Evolutionary conservation across 2,797 vertebrate species (phyloP).

Genomic region (Hapalemur alaotrensis): DNA sequence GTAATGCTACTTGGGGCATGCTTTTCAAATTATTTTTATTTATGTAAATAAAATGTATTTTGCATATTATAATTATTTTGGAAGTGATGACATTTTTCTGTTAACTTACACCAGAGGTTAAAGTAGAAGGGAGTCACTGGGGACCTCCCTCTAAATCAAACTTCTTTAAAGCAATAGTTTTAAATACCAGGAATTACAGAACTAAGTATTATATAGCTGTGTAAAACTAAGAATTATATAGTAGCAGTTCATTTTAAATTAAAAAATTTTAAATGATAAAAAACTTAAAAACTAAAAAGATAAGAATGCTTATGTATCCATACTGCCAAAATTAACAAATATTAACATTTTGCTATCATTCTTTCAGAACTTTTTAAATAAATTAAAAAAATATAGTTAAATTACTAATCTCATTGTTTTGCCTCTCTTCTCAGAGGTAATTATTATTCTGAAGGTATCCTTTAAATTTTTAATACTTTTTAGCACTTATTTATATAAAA

Average conservation of each 20-base stretch:
- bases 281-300: not conserved
- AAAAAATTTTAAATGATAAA: not conserved
- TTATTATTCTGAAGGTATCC: not conserved
- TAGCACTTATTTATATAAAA: constrained; percentile 4
- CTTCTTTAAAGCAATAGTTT: constrained; percentile 13
- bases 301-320: not conserved
- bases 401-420: constrained; percentile 1
- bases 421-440: not conserved
- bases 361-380: constrained; percentile 22
- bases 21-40: constrained; percentile 4
- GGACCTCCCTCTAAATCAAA: not conserved
- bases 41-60: constrained; percentile 37
- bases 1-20: not conserved
- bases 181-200: not conserved
- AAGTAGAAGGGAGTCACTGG: not conserved
- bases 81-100: not conserved
- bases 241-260: not conserved
- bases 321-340: not conserved
- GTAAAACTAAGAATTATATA: not conserved
- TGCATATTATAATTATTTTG: constrained; percentile 39
- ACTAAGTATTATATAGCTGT: not conserved
- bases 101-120: not conserved
- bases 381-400: not conserved
- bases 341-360: not conserved
- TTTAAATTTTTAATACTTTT: constrained; percentile 12